Evolutionary conservation across 2,888 invertebrate genomes (phyloP).

Genomic region (Ormyrus labotus): DNA sequence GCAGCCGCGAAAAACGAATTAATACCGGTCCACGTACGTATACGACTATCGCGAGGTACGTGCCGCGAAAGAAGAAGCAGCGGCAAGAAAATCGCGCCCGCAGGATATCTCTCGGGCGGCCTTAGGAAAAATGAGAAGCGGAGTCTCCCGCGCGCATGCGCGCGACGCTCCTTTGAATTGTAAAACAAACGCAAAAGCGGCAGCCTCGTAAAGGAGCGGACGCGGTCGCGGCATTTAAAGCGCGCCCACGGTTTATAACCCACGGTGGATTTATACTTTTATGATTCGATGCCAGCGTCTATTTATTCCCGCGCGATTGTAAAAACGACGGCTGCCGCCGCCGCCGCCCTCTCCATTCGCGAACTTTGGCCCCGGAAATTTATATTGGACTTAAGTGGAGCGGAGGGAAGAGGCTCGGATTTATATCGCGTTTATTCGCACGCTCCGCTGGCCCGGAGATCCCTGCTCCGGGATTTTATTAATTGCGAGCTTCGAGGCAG

Average conservation of each 20-base stretch:
- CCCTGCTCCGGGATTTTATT: not conserved
- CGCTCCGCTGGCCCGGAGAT: not conserved
- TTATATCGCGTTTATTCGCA: constrained; percentile 5
- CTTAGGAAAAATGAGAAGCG: constrained; percentile 3
- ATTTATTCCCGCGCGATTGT: constrained; percentile 30
- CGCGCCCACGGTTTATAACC: constrained; percentile 23
- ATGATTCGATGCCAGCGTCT: constrained; percentile 27
- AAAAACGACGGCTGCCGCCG: constrained; percentile 19
- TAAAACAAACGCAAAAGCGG: constrained; percentile 67
- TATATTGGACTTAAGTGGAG: constrained; percentile 24
- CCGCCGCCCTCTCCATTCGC: no score
- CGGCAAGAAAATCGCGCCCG: constrained; percentile 19
- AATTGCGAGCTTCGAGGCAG: no score
- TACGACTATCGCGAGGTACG: constrained; percentile 1
- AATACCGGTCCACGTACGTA: not conserved
- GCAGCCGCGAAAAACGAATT: constrained; percentile 11
- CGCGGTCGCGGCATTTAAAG: constrained; percentile 16
- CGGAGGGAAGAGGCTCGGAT: constrained; percentile 1
- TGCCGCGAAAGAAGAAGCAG: constrained; percentile 20
- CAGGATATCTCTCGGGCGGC: constrained; percentile 10
- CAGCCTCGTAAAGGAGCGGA: constrained; percentile 53
- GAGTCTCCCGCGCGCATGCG: constrained; percentile 22
- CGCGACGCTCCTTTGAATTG: constrained; percentile 67
- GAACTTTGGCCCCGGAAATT: not conserved
- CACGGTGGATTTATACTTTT: constrained; percentile 54